Evolutionary conservation across 2,797 vertebrate genomes (phyloP).

Genomic region (Meda fulgida): DNA sequence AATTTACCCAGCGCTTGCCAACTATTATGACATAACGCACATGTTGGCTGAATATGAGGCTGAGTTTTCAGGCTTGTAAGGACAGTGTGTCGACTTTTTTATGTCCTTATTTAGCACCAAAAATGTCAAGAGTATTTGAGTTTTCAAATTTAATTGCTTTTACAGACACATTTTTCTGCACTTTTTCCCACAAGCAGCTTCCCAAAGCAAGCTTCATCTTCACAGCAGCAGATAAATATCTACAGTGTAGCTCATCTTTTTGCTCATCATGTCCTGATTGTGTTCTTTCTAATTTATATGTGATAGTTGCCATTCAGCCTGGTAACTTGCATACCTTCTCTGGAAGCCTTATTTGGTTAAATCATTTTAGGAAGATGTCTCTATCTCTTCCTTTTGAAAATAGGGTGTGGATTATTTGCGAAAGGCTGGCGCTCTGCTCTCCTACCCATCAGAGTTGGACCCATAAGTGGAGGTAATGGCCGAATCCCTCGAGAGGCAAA

Average conservation of each 20-base stretch:
- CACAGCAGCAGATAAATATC: neutral
- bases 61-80: slow-evolving; percentile 40
- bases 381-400: slow-evolving; percentile 53
- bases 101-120: slow-evolving; percentile 36
- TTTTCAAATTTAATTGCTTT: slow-evolving; percentile 56
- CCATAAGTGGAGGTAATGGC: slow-evolving; percentile 62
- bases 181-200: neutral
- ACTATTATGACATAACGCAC: slow-evolving; percentile 18
- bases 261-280: neutral
- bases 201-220: neutral
- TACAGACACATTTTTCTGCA: slow-evolving; percentile 15
- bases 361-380: slow-evolving; percentile 53
- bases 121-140: slow-evolving; percentile 38
- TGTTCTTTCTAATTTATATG: neutral
- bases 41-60: slow-evolving; percentile 19
- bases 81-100: slow-evolving; percentile 42
- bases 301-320: slow-evolving; percentile 6
- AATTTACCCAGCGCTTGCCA: slow-evolving; percentile 44
- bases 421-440: slow-evolving; percentile 53
- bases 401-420: slow-evolving; percentile 53
- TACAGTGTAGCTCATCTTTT: neutral
- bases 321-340: neutral
- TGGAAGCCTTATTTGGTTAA: slow-evolving; percentile 47
- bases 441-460: slow-evolving; percentile 63
- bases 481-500: slow-evolving; percentile 60